Base-by-base conservation (phyloP, 2,113 vertebrate species). In the Castor canadensis region DNA sequence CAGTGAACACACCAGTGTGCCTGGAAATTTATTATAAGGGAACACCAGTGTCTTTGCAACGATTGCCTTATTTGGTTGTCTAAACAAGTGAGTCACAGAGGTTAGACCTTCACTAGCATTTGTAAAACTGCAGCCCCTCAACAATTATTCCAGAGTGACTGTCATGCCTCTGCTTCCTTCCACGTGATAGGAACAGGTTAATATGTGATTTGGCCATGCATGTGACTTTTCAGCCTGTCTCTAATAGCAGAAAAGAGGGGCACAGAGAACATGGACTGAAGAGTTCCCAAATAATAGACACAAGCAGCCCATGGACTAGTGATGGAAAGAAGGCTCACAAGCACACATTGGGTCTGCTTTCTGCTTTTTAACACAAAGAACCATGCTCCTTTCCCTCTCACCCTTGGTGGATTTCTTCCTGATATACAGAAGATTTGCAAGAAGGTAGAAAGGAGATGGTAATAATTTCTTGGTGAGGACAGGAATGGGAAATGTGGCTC, bases 281-380 rank as follows among this genome's bases (percentile, higher is more conserved):
- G 91, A 24, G 28, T 58, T 45, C 80, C 64, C 49, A 11, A 1
- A 4, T 26, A 26, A 45, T 0, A 11, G 72, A 32, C 28, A 17
- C n/a, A 40, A 47, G 87, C 73, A 54, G 6, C 56, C 56, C 47
- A 22, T 0, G 26, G 40, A 35, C 40, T 22, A 38, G 60, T 6
- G 45, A 24, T 1, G 19, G 52, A 30, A 76, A 66, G 24, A 84
- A 66, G 49, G 7, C 32, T 87, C 35, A 1, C 5, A 0, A 64
- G 58, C n/a, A 38, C 67, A 3, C 0, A 1, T 0, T 38, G n/a
- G 71, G n/a, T 26, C 17, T 43, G 28, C 43, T 40, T 56, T 62
- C 20, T 32, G n/a, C 71, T 24, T 4, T 3, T 54, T 49, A 38
- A 66, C 64, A 10, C 17, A 35, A 38, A 91, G 54, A 28, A 22